Evolutionary conservation across 2,888 invertebrate species (phyloP), one percentile per base, ranked within the genome.

Genomic region (Melanostoma scalare): DNA sequence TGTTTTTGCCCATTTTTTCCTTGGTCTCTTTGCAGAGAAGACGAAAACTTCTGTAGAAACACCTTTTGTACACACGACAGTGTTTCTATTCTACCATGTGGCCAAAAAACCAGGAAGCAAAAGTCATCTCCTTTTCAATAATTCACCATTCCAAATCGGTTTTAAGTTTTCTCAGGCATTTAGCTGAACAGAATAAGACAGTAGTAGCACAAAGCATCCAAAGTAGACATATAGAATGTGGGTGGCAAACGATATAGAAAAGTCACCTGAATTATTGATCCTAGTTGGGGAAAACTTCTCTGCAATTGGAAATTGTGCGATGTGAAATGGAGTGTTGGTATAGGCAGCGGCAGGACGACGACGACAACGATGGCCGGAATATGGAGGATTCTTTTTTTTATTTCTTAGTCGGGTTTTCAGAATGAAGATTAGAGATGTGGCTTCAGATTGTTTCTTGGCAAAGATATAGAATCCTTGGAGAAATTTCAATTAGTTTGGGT

Each of bases 231-330:
- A 63, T 50, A 63, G 69, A 40, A 68, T 48, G 4, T 44, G 36
- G 48, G 56, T 48, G 72, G 78, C 72, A 10, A 55, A 48, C 63
- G 20, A 73, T 63, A 84, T 72, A 79, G 71, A 79, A 75, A 79
- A 84, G 74, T 75, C 74, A 84, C 84, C 79, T 84, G 84, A 84
- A 84, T 79, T 79, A 84, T 84, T 84, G 78, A 84, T 84, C 67
- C 63, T 75, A 71, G 84, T 84, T 84, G 74, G 79, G 71, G 79
- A 55, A 84, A 84, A 79, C 75, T 20, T 20, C 20, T 84, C 9
- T 74, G 55, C 78, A 69, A 71, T 74, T 71, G 69, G 65, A 71
- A 74, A 58, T 74, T 73, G 56, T 67, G 56, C 40, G 40, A 52
- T 55, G 67, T 10, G 67, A 53, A 20, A 40, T 53, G 20, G 42